Conservation (phyloP, 2,888 invertebrate species). For the Glyphotaelius pellucidus region DNA sequence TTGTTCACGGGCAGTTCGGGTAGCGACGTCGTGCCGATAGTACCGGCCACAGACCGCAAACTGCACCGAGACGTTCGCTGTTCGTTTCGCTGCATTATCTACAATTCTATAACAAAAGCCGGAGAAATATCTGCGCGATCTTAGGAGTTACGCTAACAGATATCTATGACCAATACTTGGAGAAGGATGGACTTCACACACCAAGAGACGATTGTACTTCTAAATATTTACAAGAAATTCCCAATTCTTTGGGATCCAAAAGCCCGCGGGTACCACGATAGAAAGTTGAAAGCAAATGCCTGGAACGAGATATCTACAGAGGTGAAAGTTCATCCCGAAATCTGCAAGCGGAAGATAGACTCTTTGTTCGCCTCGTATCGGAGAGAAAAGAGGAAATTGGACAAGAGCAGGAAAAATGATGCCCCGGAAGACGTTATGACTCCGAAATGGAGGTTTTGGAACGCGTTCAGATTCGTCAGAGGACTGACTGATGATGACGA, state of each 20-base stretch:
- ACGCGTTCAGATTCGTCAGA: conserved; percentile 60
- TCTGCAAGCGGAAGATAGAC: conserved; percentile 62
- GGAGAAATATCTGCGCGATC: neutral
- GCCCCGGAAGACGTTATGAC: conserved; percentile 2
- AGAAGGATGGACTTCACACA: conserved; percentile 59
- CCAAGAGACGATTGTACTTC: conserved; percentile 54
- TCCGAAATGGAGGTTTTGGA: conserved; percentile 63
- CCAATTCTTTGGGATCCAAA: conserved; percentile 59
- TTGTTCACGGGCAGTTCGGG: neutral
- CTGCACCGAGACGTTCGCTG: neutral
- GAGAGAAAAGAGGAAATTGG: conserved; percentile 55
- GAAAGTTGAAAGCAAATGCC: conserved; percentile 54
- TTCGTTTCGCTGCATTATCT: neutral
- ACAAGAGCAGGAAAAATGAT: conserved; percentile 40
- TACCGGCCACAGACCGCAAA: neutral
- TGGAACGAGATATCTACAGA: conserved; percentile 59
- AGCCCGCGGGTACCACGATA: conserved; percentile 46
- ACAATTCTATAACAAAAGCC: neutral
- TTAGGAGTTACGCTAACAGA: neutral
- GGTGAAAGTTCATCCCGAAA: conserved; percentile 62
- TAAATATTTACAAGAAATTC: conserved; percentile 56
- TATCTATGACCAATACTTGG: neutral
- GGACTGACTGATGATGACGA: conserved; percentile 60
- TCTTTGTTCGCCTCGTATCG: conserved; percentile 60
- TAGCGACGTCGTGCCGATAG: conserved; percentile 3